Conservation (phyloP, 1,140 invertebrate species). For the Drosophila suzukii region DNA sequence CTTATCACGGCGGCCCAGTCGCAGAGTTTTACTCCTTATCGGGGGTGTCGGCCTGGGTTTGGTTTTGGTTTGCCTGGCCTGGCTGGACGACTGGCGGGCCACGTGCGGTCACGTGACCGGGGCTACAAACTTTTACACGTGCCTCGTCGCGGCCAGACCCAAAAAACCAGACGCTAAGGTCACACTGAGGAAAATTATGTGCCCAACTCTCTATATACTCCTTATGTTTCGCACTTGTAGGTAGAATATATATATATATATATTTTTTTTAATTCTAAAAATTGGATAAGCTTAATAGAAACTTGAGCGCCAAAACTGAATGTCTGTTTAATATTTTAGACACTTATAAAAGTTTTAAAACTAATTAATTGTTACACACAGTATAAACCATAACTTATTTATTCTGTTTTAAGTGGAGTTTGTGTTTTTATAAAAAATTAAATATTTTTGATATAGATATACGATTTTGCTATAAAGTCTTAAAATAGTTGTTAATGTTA, state of each 20-base stretch:
- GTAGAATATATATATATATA: too few species aligned
- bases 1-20: slow-evolving; percentile 70
- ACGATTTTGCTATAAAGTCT: too few species aligned
- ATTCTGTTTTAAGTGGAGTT: too few species aligned
- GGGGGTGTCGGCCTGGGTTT: background rate
- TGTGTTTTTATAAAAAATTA: too few species aligned
- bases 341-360: too few species aligned
- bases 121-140: slow-evolving; percentile 64
- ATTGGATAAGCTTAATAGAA: too few species aligned
- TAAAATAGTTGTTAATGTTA: too few species aligned
- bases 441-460: too few species aligned
- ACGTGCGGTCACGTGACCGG: slow-evolving; percentile 76
- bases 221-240: too few species aligned
- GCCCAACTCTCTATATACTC: background rate
- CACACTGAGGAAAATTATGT: slow-evolving; percentile 6
- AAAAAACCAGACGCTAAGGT: slow-evolving; percentile 1
- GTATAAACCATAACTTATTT: background rate
- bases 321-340: too few species aligned
- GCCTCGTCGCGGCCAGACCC: slow-evolving; percentile 18
- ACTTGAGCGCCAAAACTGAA: too few species aligned
- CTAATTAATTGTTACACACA: background rate
- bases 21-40: slow-evolving; percentile 8
- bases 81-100: slow-evolving; percentile 12
- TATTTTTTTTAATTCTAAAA: too few species aligned
- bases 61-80: background rate